Evolutionary conservation across 2,113 vertebrate species (phyloP).

Genomic region (Pelvicachromis taeniatus): DNA sequence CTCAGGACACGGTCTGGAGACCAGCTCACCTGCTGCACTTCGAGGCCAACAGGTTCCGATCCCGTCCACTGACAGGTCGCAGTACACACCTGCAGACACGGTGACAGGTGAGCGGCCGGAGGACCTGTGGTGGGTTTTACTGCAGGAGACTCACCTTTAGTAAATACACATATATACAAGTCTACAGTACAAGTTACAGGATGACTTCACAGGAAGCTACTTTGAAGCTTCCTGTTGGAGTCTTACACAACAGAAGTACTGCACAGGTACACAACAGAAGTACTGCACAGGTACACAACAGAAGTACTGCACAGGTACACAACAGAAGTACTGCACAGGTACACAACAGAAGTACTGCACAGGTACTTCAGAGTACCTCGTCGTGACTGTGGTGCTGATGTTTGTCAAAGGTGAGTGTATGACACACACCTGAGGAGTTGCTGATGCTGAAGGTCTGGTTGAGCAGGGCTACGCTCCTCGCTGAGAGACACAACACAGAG

Average conservation of each 20-base stretch:
- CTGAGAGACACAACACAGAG: neutral
- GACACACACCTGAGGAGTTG: conserved; percentile 34
- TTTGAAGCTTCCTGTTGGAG: neutral
- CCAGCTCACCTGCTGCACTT: conserved; percentile 30
- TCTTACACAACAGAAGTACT: neutral
- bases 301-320: neutral
- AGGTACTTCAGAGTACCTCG: neutral
- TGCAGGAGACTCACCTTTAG: neutral
- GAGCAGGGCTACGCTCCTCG: neutral
- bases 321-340: neutral
- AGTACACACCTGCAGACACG: conserved; percentile 2
- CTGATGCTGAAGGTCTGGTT: conserved; percentile 32
- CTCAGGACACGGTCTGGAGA: conserved; percentile 48
- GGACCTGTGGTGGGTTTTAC: neutral
- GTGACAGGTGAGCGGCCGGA: neutral
- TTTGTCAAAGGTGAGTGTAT: neutral
- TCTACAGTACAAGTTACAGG: neutral
- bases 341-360: neutral
- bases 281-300: neutral
- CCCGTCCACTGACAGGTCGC: conserved; percentile 41
- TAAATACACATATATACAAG: neutral
- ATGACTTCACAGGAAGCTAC: neutral
- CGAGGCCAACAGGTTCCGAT: conserved; percentile 53
- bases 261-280: neutral
- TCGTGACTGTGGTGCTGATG: neutral